Percentiles rank a stretch among this genome's conserved stretches.
Evolutionary conservation across 2,113 vertebrate species (phyloP).

Genomic region (Nannobrachium achirus): DNA sequence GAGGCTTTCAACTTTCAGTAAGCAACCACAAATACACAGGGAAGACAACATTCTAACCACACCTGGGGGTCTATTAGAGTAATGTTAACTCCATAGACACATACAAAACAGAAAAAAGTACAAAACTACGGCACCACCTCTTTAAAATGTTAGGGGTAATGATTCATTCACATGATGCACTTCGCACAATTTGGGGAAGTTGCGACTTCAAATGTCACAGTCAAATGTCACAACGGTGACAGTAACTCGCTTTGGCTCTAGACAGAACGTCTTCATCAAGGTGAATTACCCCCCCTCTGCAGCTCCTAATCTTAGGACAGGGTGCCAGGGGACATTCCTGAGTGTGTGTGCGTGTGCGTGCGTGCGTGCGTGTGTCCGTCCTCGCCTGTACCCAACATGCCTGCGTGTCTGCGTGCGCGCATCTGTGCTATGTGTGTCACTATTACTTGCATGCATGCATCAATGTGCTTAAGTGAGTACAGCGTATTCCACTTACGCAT

Average conservation of each 20-base stretch:
- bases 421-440: neutral
- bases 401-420: neutral
- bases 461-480: neutral
- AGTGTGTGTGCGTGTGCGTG: neutral
- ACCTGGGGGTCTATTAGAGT: too few species aligned
- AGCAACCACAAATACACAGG: too few species aligned
- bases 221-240: neutral
- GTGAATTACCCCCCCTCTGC: slow-evolving; percentile 11
- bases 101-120: too few species aligned
- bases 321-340: slow-evolving; percentile 15
- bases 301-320: slow-evolving; percentile 37
- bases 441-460: neutral
- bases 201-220: neutral
- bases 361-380: neutral
- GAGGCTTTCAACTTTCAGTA: too few species aligned
- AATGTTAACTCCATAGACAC: too few species aligned
- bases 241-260: neutral
- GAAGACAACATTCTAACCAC: too few species aligned
- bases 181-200: neutral
- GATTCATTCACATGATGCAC: too few species aligned
- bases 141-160: too few species aligned
- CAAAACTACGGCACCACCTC: too few species aligned
- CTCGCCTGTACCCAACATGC: neutral
- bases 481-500: neutral
- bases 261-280: slow-evolving; percentile 30